Evolutionary conservation across 2,113 vertebrate genomes (phyloP), one percentile per base, ranked within the genome.

Genomic region (Choloepus hoffmanni): DNA sequence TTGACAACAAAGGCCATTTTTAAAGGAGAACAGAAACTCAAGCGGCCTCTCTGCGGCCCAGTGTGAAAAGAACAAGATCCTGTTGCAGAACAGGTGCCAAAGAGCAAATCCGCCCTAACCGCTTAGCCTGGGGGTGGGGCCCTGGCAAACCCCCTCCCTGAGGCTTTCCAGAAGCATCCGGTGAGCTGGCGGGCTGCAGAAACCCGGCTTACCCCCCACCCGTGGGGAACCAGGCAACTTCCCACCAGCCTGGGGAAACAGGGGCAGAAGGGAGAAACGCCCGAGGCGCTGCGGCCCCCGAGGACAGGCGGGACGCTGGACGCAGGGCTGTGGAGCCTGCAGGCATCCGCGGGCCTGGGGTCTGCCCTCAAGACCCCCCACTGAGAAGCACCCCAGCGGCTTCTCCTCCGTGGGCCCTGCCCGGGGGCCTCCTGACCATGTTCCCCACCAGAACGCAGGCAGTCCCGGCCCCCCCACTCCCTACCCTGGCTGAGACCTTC

Each of bases 1-100:
- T 86, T 90, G 86, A 93, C 5, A 53, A 95, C n/a, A 60, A 82
- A 55, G 73, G 76, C 40, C 60, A 68, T 84, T 79, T 58, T 76
- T 26, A 92, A 91, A 82, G 53, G 62, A 76, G 67, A 95, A 81
- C 2, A 65, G 79, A 73, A 81, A 77, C 87, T 67, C 70, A 36
- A 84, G 60, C 60, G 83, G 43, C 18, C 48, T 81, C n/a, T 85
- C n/a, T 76, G 36, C 70, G 36, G 79, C 65, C 0, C 0, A 65
- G n/a, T 45, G n/a, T 53, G 73, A 78, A 68, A 77, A 89, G 50
- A 91, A 87, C 58, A 77, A 53, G 78, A 74, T 62, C 30, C 13
- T 4, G 65, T 12, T 55, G 19, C 45, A 13, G 62, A 77, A 23
- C 89, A 55, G 40, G 24, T 72, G 67, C 70, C 53, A 13, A 65